These are phyloP conservation scores for Sebastolobus alascanus DNA, from an alignment of 2,797 vertebrate genomes.

Conservation along the genomic window DNA sequence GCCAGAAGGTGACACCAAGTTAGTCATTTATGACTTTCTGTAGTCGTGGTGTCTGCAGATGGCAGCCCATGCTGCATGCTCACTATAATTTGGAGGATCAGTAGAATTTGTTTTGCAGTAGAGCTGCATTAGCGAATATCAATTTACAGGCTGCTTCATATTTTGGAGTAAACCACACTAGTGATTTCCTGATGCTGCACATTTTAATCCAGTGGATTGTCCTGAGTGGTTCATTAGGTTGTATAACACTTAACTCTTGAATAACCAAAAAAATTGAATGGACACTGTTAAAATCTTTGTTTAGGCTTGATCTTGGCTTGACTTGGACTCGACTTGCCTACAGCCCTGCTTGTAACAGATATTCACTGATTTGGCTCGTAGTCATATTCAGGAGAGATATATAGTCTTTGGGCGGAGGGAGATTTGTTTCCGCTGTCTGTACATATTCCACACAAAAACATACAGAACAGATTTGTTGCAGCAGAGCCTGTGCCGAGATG, in stretches of 20 bases:
- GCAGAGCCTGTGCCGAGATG: neutral
- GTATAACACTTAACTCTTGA: neutral
- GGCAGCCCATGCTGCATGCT: neutral
- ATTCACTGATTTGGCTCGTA: neutral
- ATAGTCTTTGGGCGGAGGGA: neutral
- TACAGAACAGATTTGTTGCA: neutral
- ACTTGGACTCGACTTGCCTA: neutral
- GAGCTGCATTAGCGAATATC: neutral
- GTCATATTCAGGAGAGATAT: neutral
- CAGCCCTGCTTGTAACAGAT: neutral
- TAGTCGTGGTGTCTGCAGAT: neutral
- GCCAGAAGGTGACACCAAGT: neutral
- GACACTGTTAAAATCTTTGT: neutral
- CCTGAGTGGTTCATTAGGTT: neutral
- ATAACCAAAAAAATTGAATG: neutral
- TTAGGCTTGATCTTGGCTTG: neutral
- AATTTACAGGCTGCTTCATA: neutral
- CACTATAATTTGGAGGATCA: neutral
- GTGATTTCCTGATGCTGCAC: neutral
- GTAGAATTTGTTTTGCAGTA: neutral
- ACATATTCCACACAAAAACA: neutral
- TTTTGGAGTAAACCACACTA: neutral
- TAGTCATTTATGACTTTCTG: neutral
- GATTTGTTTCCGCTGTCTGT: neutral
- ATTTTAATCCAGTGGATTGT: neutral